A percentile compares a stretch with the other conserved stretches of the same genome.
phyloP scores from a whole-genome alignment of 2,888 invertebrate genomes.

The Pammene fasciana region DNA sequence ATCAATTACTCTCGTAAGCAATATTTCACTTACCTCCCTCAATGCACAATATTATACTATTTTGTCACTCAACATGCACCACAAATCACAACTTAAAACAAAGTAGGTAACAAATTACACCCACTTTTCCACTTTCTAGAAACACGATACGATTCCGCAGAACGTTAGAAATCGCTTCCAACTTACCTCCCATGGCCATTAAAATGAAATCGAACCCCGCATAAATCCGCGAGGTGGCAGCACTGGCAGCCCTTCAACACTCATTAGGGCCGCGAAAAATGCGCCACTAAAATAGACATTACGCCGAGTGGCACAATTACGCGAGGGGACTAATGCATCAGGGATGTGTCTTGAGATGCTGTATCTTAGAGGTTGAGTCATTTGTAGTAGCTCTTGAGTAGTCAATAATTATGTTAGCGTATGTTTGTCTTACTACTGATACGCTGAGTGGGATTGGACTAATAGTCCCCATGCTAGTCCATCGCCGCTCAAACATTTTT shows the following conservation, averaged over 20 bases:
- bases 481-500: too few relatives aligned
- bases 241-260: conserved; percentile 78
- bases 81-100: too few relatives aligned
- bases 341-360: conserved; percentile 19
- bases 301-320: conserved; percentile 81
- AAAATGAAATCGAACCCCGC: conserved; percentile 36
- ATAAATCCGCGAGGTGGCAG: conserved; percentile 46
- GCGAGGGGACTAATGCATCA: conserved; percentile 49
- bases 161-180: neutral
- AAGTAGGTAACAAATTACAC: neutral
- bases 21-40: too few relatives aligned
- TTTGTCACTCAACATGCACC: too few relatives aligned
- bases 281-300: conserved; percentile 81
- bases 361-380: neutral
- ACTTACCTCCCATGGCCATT: conserved; percentile 32
- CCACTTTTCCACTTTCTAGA: conserved; percentile 13
- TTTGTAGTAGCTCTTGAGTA: too few relatives aligned
- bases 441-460: too few relatives aligned
- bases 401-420: too few relatives aligned
- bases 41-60: too few relatives aligned
- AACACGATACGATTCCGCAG: neutral
- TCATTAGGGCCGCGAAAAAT: conserved; percentile 77
- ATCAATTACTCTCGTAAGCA: too few relatives aligned
- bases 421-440: too few relatives aligned
- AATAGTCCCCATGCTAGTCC: too few relatives aligned